These are phyloP conservation scores for Corythornis madagascariensis DNA, from an alignment of 2,113 vertebrate species.

Conservation along the genomic window DNA sequence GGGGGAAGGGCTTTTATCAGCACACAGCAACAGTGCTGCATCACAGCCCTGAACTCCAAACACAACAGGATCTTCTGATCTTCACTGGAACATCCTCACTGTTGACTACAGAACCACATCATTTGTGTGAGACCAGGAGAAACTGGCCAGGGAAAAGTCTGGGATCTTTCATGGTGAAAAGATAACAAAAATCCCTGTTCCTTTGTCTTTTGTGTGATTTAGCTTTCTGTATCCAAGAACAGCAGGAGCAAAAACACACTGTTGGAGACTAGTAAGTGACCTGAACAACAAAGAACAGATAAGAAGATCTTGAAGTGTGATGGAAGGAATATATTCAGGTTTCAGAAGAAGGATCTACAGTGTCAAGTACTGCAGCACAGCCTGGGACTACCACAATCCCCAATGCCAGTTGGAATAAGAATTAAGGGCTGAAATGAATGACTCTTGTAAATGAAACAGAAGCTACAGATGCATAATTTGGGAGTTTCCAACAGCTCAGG, in stretches of 20 bases:
- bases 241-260: not conserved
- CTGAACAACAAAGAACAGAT: not conserved
- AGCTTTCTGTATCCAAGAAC: not conserved
- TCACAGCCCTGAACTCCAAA: not conserved
- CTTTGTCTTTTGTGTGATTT: not conserved
- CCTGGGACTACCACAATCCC: not conserved
- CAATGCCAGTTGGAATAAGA: not conserved
- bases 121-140: not conserved
- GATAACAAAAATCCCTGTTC: not conserved
- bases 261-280: not conserved
- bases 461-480: conserved; percentile 4
- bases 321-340: conserved; percentile 4
- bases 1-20: not conserved
- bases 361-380: not conserved
- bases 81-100: too few relatives aligned
- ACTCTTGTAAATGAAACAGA: conserved; percentile 2
- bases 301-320: not conserved
- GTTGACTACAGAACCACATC: not conserved
- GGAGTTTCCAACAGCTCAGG: conserved; percentile 17
- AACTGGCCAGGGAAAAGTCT: not conserved
- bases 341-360: not conserved
- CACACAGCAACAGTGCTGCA: not conserved
- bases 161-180: not conserved
- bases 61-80: not conserved
- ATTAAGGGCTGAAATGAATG: conserved; percentile 27